A percentile compares a stretch with the other conserved stretches of the same genome.
Conservation (phyloP, 2,888 invertebrate genomes). For the Ephialtes manifestator region DNA sequence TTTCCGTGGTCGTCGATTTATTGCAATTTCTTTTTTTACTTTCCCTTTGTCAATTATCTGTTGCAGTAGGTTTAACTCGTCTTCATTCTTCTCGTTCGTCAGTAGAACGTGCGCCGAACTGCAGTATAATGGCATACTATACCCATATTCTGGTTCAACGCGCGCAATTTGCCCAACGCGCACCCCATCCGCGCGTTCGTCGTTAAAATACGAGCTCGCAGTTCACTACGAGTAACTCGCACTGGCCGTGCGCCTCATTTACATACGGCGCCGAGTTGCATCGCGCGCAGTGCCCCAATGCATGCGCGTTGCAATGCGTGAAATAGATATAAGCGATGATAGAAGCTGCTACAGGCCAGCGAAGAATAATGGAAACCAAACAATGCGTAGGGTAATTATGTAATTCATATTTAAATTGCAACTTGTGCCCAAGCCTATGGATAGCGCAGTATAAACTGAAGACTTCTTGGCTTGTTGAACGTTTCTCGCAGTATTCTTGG, state of each 20-base stretch:
- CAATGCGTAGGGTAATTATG: conserved; percentile 81
- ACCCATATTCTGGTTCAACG: conserved; percentile 39
- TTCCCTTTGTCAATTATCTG: conserved; percentile 58
- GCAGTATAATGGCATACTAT: conserved; percentile 46
- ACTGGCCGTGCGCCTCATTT: conserved; percentile 64
- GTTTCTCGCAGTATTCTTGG: conserved; percentile 41
- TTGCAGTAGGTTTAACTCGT: conserved; percentile 55
- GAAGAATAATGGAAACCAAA: conserved; percentile 78
- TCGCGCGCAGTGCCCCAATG: conserved; percentile 31
- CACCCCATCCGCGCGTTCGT: conserved; percentile 43
- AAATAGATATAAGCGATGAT: conserved; percentile 81
- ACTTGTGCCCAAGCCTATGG: conserved; percentile 27
- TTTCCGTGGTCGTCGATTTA: too few relatives aligned
- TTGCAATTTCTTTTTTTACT: conserved; percentile 22
- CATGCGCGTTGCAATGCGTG: conserved; percentile 77
- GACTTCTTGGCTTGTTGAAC: background rate
- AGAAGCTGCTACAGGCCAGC: conserved; percentile 63
- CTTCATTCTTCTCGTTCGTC: conserved; percentile 61
- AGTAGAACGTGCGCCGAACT: conserved; percentile 54
- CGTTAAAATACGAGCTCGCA: conserved; percentile 69
- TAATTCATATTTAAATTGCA: conserved; percentile 80
- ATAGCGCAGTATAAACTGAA: background rate
- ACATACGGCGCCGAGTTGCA: conserved; percentile 69
- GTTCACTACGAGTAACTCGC: conserved; percentile 56
- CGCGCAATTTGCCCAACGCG: conserved; percentile 64